Percentiles rank a stretch among this genome's conserved stretches.
Evolutionary conservation across 2,113 vertebrate species (phyloP).

Genomic region (Thamnophis sirtalis): DNA sequence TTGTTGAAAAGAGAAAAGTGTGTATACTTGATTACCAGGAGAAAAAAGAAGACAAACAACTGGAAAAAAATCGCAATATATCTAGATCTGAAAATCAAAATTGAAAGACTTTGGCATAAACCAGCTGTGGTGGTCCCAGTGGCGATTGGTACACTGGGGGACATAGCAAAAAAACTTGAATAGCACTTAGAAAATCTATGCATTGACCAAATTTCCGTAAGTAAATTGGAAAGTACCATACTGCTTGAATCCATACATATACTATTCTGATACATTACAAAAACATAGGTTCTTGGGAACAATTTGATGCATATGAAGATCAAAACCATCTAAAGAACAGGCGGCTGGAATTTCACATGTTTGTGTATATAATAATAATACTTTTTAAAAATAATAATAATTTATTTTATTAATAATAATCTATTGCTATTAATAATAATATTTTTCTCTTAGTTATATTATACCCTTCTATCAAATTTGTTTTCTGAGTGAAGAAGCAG

Average conservation of each 20-base stretch:
- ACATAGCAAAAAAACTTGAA: neutral
- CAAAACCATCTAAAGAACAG: neutral
- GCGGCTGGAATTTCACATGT: neutral
- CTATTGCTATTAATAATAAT: too few relatives aligned
- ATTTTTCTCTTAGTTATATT: too few relatives aligned
- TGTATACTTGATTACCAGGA: neutral
- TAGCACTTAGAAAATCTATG: neutral
- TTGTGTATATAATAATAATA: neutral
- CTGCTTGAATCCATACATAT: neutral
- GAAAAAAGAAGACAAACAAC: neutral
- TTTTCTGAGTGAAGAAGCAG: neutral
- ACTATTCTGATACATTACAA: neutral
- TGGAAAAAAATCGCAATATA: neutral
- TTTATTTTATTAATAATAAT: too few relatives aligned
- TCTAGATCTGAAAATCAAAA: neutral
- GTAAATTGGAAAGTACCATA: neutral
- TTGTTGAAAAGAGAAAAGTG: neutral
- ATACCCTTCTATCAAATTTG: neutral
- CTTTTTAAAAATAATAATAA: too few relatives aligned
- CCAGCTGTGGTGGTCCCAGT: neutral
- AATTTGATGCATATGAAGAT: neutral
- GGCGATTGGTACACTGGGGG: neutral
- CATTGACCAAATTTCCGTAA: neutral
- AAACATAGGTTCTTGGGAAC: neutral
- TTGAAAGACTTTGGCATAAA: neutral